Conservation (phyloP, 2,797 vertebrate species). For the Micrastur ruficollis region DNA sequence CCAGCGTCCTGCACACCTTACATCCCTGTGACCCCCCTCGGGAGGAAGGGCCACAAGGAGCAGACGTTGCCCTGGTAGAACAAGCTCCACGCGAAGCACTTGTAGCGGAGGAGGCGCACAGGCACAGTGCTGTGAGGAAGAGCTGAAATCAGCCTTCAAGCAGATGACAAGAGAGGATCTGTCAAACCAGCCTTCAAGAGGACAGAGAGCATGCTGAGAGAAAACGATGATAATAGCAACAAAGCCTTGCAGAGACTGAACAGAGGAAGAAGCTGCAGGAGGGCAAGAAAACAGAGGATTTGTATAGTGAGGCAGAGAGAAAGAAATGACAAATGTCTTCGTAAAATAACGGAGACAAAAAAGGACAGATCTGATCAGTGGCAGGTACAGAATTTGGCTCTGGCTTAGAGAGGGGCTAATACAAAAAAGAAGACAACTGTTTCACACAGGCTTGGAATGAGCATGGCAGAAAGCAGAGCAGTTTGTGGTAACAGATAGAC, state of each 20-base stretch:
- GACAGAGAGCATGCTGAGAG: constrained; percentile 16
- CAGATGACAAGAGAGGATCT: constrained; percentile 22
- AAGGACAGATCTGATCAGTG: neutral
- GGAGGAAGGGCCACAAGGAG: neutral
- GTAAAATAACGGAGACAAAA: neutral
- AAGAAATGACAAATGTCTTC: neutral
- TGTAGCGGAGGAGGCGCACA: neutral
- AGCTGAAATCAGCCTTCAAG: constrained; percentile 25
- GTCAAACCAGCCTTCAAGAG: constrained; percentile 39
- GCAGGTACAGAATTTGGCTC: neutral
- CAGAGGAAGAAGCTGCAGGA: constrained; percentile 27
- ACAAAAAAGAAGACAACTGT: neutral
- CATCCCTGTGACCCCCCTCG: neutral
- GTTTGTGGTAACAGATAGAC: neutral
- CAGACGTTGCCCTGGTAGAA: neutral
- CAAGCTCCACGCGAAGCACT: neutral
- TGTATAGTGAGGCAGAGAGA: neutral
- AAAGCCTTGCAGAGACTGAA: constrained; percentile 12
- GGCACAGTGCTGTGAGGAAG: neutral
- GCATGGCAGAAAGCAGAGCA: neutral
- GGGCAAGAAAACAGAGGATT: neutral
- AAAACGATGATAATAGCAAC: constrained; percentile 22
- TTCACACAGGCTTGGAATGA: neutral
- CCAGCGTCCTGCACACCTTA: neutral
- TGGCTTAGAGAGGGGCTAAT: neutral